A percentile compares a stretch with the other conserved stretches of the same genome.
Conservation (phyloP, 2,888 invertebrate species). For the Busseola fusca region DNA sequence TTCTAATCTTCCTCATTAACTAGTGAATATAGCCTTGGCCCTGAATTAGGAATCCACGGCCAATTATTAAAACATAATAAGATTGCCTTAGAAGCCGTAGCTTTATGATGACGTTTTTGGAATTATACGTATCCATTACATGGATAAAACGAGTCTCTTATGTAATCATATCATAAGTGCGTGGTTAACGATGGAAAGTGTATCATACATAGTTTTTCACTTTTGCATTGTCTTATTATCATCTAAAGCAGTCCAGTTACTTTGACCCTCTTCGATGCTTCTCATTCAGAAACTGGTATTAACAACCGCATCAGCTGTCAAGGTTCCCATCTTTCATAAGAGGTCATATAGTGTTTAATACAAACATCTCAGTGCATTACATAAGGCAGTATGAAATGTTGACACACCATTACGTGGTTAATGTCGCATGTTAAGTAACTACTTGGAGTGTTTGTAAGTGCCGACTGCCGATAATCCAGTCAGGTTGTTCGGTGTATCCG, state of each 20-base stretch:
- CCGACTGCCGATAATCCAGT: constrained; percentile 23
- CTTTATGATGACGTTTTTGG: not conserved
- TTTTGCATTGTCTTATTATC: not conserved
- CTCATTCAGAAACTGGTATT: constrained; percentile 48
- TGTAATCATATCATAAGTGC: not conserved
- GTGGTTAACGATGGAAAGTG: not conserved
- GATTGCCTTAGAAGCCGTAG: constrained; percentile 17
- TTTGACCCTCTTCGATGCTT: constrained; percentile 26
- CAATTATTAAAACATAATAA: constrained; percentile 28
- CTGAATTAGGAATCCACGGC: constrained; percentile 35
- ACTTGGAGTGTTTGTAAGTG: constrained; percentile 33
- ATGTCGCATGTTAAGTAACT: constrained; percentile 59
- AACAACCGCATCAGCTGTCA: constrained; percentile 54
- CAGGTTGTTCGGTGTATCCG: not conserved
- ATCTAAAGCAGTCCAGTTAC: constrained; percentile 2
- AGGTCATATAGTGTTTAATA: constrained; percentile 34
- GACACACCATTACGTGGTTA: constrained; percentile 60
- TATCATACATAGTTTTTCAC: not conserved
- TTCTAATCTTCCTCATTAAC: constrained; percentile 18
- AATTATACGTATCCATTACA: constrained; percentile 6
- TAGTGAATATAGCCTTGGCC: constrained; percentile 32
- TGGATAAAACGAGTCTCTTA: not conserved
- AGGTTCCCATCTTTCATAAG: constrained; percentile 50
- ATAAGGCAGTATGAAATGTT: constrained; percentile 49
- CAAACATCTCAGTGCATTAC: constrained; percentile 41